phyloP scores from a whole-genome alignment of 1,140 invertebrate genomes.

The Eumaeus atala region DNA sequence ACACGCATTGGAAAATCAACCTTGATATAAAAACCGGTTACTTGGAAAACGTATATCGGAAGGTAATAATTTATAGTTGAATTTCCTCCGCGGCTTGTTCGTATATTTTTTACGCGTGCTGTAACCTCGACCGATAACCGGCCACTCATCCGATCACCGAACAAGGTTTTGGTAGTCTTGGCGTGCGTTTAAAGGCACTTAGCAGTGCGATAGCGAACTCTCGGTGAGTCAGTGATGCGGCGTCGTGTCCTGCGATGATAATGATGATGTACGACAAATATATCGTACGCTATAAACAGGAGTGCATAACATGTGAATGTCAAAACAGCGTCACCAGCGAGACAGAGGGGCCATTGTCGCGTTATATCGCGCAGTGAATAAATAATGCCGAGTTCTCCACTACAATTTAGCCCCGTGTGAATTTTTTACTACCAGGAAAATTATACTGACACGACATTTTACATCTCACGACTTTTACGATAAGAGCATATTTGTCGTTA shows the following conservation, averaged over 20 bases:
- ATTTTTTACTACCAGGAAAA: constrained; percentile 22
- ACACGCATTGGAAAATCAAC: constrained; percentile 26
- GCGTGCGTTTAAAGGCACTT: too few relatives aligned
- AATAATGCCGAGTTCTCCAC: not conserved
- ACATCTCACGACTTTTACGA: too few relatives aligned
- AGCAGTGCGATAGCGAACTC: too few relatives aligned
- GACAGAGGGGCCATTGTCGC: too few relatives aligned
- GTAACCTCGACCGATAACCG: constrained; percentile 16
- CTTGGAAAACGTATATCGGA: constrained; percentile 35
- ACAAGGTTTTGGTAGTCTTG: too few relatives aligned
- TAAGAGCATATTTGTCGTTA: too few relatives aligned
- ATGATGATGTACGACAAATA: too few relatives aligned
- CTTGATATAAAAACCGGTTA: constrained; percentile 21
- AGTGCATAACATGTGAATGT: too few relatives aligned
- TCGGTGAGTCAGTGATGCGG: too few relatives aligned
- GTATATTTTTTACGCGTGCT: constrained; percentile 32
- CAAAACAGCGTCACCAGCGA: constrained; percentile 11
- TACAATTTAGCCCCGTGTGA: constrained; percentile 28
- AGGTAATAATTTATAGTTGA: constrained; percentile 39
- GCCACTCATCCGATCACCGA: not conserved
- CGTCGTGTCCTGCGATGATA: too few relatives aligned
- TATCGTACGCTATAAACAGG: too few relatives aligned
- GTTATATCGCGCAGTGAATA: constrained; percentile 1
- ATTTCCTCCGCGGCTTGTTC: constrained; percentile 42
- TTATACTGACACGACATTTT: too few relatives aligned